phyloP scores from a whole-genome alignment of 2,888 invertebrate species.

The Apodemia hepburni region DNA sequence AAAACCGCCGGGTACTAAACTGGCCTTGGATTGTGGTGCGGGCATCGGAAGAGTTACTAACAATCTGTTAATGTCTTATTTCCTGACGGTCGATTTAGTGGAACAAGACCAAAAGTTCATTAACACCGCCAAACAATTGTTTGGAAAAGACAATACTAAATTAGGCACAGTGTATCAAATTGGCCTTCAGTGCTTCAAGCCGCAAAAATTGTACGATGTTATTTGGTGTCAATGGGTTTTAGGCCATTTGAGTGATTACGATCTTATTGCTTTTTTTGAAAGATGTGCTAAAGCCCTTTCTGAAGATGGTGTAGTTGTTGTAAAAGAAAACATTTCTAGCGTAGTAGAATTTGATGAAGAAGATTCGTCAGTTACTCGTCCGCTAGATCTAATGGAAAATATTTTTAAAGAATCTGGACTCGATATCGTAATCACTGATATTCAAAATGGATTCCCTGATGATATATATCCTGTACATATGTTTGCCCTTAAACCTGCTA shows the following conservation, averaged over 20 bases:
- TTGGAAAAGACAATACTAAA: slow-evolving; percentile 65
- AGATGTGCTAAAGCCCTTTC: slow-evolving; percentile 76
- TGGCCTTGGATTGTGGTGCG: slow-evolving; percentile 96
- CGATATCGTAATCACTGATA: slow-evolving; percentile 82
- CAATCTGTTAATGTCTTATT: slow-evolving; percentile 88
- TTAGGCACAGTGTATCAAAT: slow-evolving; percentile 84
- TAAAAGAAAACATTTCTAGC: slow-evolving; percentile 87
- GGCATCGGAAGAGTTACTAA: slow-evolving; percentile 98
- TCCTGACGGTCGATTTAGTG: slow-evolving; percentile 92
- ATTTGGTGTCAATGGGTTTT: slow-evolving; percentile 99
- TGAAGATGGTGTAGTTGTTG: slow-evolving; percentile 49
- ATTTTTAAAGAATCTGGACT: slow-evolving; percentile 87
- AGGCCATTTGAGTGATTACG: slow-evolving; percentile 91
- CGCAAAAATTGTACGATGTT: slow-evolving; percentile 90
- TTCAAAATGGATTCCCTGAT: slow-evolving; percentile 92
- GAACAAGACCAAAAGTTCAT: slow-evolving; percentile 94
- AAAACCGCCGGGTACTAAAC: slow-evolving; percentile 73
- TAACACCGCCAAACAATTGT: slow-evolving; percentile 82
- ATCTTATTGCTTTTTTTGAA: slow-evolving; percentile 87
- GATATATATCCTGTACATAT: slow-evolving; percentile 93
- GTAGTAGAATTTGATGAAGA: slow-evolving; percentile 86
- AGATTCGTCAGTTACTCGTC: slow-evolving; percentile 95
- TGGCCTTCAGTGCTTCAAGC: slow-evolving; percentile 92
- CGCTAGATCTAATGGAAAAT: slow-evolving; percentile 80
- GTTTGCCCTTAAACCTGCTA: slow-evolving; percentile 85